Base-by-base conservation (phyloP, 2,797 vertebrate genomes). In the Acanthurus tractus region DNA sequence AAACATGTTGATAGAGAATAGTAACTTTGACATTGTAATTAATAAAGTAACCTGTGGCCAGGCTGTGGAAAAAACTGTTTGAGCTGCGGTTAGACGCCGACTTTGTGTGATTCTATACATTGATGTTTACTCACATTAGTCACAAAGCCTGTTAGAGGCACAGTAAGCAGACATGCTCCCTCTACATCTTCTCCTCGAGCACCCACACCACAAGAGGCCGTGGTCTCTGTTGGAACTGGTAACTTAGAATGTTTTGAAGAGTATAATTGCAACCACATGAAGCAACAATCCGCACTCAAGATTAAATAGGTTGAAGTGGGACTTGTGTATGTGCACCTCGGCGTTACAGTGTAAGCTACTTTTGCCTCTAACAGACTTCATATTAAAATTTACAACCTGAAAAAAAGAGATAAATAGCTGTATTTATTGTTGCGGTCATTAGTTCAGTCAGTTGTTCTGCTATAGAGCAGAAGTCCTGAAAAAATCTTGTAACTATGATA, bases 241-340 rank as follows among this genome's bases (percentile, higher is more conserved):
- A 76, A 79, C 85, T 63, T 85, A 84, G 74, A 92, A 89, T 88
- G 83, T 80, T 92, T 90, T 88, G 74, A 92, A 80, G 86, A 79
- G 85, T 49, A 83, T 92, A 89, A 93, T 90, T 91, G 86, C 90
- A 89, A 90, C 90, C 93, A 91, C 90, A 91, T 93, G 90, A 92
- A 92, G 89, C 75, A 89, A 82, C 87, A 90, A 71, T 85, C 63
- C 74, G 83, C 81, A 76, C 70, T 85, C 50, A 14, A 75, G 72
- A 79, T 89, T 75, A 88, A 89, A 85, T 46, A 66, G 74, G 57
- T 61, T 77, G 83, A 84, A 78, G 20, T 77, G 34, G 55, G 22
- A 62, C 45, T 11, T 40, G 38, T 40, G 38, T 40, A 40, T 48
- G 40, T 52, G 22, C 40, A 34, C 69, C 22, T 77, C 17, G 76